Percentiles rank a stretch among this genome's conserved stretches.
Evolutionary conservation across 2,797 vertebrate species (phyloP).

Genomic region (Todus mexicanus): DNA sequence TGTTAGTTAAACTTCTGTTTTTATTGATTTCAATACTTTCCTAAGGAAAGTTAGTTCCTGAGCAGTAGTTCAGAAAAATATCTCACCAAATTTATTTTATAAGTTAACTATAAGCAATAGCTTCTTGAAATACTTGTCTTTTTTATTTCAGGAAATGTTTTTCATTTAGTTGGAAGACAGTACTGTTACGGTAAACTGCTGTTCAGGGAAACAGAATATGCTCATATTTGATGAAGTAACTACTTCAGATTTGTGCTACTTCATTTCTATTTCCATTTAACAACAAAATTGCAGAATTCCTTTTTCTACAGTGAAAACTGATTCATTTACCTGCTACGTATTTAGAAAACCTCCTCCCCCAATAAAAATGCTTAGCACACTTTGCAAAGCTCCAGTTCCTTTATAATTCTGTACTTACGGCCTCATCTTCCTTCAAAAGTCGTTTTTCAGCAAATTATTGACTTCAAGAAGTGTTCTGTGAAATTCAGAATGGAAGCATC

Average conservation of each 20-base stretch:
- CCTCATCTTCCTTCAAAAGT: background rate
- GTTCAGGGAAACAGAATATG: background rate
- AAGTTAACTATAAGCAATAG: background rate
- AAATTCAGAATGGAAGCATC: background rate
- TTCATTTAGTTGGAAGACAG: background rate
- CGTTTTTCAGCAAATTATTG: background rate
- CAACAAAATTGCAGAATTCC: background rate
- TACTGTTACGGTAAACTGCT: background rate
- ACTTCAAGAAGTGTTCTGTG: background rate
- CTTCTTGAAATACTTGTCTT: background rate
- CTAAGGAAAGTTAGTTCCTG: background rate
- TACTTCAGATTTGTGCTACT: background rate
- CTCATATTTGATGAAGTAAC: background rate
- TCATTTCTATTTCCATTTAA: background rate
- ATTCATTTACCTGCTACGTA: background rate
- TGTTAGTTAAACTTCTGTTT: background rate
- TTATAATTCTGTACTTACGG: background rate
- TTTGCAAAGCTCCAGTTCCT: background rate
- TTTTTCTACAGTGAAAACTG: background rate
- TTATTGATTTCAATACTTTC: background rate
- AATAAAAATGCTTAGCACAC: background rate
- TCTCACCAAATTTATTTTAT: background rate
- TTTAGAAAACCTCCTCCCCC: background rate
- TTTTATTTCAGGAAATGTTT: background rate
- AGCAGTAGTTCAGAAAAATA: background rate